Evolutionary conservation across 2,797 vertebrate genomes (phyloP), one percentile per base, ranked within the genome.

Genomic region (Lacerta agilis): DNA sequence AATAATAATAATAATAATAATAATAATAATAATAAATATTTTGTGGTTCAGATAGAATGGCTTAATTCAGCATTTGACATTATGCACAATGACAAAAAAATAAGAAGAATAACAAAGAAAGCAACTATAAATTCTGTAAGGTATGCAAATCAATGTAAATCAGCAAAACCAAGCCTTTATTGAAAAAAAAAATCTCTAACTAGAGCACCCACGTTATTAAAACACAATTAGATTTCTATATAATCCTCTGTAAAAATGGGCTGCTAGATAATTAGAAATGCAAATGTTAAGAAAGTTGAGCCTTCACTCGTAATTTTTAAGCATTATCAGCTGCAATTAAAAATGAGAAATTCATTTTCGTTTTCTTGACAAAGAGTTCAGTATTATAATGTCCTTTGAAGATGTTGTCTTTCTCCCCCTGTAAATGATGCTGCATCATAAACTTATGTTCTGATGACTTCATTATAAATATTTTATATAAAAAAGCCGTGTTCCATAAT

Each of bases 121-220:
- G 86, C 80, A 91, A 91, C 27, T 3, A 86, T 86, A 92, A 94
- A 87, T 78, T 87, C 86, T 83, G 79, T 75, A 90, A n/a, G 82
- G 93, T 95, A 93, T 93, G 88, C 36, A 95, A 92, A 94, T 88
- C 36, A 88, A 93, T 94, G 77, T 79, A 94, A 94, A 94, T 94
- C 61, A 89, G 90, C 18, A 33, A 91, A 92, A 92, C 83, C 80
- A 88, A 82, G 29, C 33, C 80, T 83, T 91, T 86, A 92, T 90
- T 84, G n/a, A n/a, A n/a, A 90, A 92, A 91, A 71, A 83, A 69
- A 89, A 91, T 92, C 78, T 91, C 17, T 83, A 95, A 95, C 92
- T 91, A 90, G 1, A 94, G 82, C 87, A 93, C 45, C 84, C n/a
- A 92, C 87, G n/a, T 93, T 94, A 90, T 92, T 94, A 94, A 61